A percentile compares a stretch with the other conserved stretches of the same genome.
Evolutionary conservation across 1,140 invertebrate genomes (phyloP).

Genomic region (Pogonomyrmex californicus): DNA sequence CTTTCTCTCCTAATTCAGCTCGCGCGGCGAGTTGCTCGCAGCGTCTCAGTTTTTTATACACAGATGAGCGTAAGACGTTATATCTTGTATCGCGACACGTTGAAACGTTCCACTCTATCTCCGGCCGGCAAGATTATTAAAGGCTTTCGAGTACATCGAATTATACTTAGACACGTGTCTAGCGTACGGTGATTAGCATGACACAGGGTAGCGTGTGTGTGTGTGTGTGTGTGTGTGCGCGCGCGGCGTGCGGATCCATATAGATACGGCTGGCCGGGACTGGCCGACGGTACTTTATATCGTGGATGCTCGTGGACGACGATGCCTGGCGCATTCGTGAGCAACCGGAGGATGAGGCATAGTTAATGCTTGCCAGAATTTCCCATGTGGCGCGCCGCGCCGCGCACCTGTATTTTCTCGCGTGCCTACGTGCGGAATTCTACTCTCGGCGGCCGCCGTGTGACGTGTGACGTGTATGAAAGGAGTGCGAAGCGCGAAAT

Average conservation of each 20-base stretch:
- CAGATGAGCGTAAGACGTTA: background rate
- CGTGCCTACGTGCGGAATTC: conserved; percentile 61
- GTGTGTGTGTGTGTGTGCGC: background rate
- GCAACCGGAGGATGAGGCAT: conserved; percentile 62
- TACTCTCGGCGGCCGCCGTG: conserved; percentile 26
- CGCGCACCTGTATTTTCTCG: conserved; percentile 64
- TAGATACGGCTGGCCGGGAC: conserved; percentile 4
- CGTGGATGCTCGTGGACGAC: conserved; percentile 57
- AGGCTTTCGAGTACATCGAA: conserved; percentile 49
- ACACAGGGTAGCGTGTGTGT: conserved; percentile 23
- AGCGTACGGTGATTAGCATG: conserved; percentile 47
- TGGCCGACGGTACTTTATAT: conserved; percentile 61
- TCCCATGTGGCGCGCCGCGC: conserved; percentile 69
- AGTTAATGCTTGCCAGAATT: conserved; percentile 70
- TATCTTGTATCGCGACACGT: conserved; percentile 1
- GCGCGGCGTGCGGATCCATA: background rate
- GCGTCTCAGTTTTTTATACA: conserved; percentile 16
- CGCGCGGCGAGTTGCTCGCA: too few species aligned
- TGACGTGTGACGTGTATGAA: conserved; percentile 41
- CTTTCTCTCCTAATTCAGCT: too few species aligned
- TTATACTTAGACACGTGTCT: conserved; percentile 48
- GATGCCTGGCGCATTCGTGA: conserved; percentile 68
- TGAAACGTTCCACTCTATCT: conserved; percentile 8
- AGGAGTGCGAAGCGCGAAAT: conserved; percentile 27
- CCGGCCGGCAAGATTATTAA: conserved; percentile 34